Evolutionary conservation across 2,113 vertebrate genomes (phyloP).

Genomic region (Fregetta grallaria): DNA sequence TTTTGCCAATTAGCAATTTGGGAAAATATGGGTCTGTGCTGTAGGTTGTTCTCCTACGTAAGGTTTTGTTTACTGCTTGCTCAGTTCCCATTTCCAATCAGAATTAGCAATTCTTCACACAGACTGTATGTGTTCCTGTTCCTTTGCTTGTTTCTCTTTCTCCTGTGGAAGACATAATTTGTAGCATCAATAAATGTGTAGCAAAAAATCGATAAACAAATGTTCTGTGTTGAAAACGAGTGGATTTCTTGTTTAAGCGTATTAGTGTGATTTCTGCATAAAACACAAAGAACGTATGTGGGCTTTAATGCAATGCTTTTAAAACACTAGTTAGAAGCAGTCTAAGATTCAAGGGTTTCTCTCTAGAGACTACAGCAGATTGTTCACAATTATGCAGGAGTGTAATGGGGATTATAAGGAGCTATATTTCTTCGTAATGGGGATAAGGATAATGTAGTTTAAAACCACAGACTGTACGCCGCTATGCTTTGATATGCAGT

Average conservation of each 20-base stretch:
- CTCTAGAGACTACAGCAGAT: not conserved
- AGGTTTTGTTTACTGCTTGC: not conserved
- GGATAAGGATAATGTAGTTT: not conserved
- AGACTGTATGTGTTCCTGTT: not conserved
- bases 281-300: fast-evolving
- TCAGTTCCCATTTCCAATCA: not conserved
- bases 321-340: not conserved
- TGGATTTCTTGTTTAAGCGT: not conserved
- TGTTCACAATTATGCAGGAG: not conserved
- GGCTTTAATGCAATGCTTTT: not conserved
- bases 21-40: not conserved
- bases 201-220: not conserved
- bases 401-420: not conserved
- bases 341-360: not conserved
- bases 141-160: not conserved
- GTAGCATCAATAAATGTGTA: not conserved
- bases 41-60: not conserved
- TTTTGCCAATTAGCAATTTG: not conserved
- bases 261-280: not conserved
- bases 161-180: not conserved
- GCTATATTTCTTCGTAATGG: not conserved
- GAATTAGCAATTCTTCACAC: not conserved
- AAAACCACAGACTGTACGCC: not conserved
- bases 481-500: not conserved
- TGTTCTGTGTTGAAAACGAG: not conserved